phyloP scores from a whole-genome alignment of 2,113 vertebrate species.

The Menidia beryllina region DNA sequence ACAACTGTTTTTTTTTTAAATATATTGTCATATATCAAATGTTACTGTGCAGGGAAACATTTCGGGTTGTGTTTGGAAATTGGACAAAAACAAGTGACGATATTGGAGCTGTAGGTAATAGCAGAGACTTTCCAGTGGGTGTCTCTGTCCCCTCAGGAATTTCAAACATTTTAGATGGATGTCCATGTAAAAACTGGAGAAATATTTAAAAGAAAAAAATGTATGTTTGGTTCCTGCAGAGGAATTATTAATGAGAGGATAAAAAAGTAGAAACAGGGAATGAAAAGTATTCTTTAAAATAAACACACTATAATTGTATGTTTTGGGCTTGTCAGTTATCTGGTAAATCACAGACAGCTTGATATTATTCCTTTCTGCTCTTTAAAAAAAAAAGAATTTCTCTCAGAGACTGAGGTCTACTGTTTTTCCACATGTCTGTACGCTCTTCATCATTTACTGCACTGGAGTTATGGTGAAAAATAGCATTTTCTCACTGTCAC shows the following conservation, averaged over 20 bases:
- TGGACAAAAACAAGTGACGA: not conserved
- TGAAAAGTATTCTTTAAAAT: not conserved
- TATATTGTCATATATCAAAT: not conserved
- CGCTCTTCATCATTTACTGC: slow-evolving; percentile 34
- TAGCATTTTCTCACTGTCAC: slow-evolving; percentile 54
- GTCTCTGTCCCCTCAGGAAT: slow-evolving; percentile 73
- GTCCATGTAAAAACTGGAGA: slow-evolving; percentile 22
- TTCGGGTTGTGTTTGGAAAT: slow-evolving; percentile 2
- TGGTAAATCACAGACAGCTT: not conserved
- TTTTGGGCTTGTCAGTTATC: not conserved
- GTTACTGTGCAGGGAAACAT: not conserved
- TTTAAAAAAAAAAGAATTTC: not conserved
- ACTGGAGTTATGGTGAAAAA: slow-evolving; percentile 37
- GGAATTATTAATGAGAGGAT: not conserved
- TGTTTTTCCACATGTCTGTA: slow-evolving; percentile 8
- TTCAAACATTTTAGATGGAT: slow-evolving; percentile 13
- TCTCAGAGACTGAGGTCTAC: not conserved
- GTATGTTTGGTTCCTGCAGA: not conserved
- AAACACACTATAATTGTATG: not conserved
- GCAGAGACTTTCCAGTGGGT: slow-evolving; percentile 60
- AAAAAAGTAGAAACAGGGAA: not conserved
- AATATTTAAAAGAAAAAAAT: not conserved
- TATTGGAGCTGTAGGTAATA: slow-evolving; percentile 26
- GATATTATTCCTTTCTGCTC: not conserved
- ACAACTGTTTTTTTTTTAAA: not conserved